phyloP scores from a whole-genome alignment of 1,140 invertebrate genomes.

The Drosophila baimaii region DNA sequence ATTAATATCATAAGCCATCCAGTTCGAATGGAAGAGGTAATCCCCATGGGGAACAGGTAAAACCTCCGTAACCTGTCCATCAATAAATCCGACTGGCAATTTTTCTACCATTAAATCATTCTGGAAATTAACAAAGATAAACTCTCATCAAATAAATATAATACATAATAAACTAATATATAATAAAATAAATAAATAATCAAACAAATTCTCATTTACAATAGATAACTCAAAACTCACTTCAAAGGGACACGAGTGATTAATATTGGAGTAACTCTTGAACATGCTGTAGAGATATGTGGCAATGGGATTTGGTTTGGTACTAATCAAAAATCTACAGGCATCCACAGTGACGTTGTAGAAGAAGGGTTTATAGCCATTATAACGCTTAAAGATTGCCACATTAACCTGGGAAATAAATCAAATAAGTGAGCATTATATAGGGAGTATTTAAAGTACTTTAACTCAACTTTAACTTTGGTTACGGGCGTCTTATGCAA shows the following conservation, averaged over 20 bases:
- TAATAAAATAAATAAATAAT: no score
- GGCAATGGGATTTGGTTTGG: not conserved
- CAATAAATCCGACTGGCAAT: not conserved
- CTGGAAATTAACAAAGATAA: not conserved
- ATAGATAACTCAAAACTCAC: not conserved
- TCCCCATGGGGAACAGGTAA: slow-evolving; percentile 4
- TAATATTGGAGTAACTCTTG: not conserved
- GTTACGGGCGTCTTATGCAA: slow-evolving; percentile 3
- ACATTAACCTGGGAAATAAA: not conserved
- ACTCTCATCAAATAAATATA: no score
- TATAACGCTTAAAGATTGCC: not conserved
- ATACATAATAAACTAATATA: no score
- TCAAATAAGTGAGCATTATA: no score
- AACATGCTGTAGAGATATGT: not conserved
- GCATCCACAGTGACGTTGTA: not conserved
- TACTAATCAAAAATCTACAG: not conserved
- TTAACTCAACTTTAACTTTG: not conserved
- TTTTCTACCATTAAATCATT: not conserved
- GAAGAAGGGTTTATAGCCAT: not conserved
- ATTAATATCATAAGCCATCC: slow-evolving; percentile 1
- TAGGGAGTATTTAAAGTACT: not conserved
- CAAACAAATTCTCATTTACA: no score
- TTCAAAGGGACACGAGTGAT: not conserved
- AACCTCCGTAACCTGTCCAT: not conserved
- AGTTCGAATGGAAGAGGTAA: slow-evolving; percentile 5